A percentile compares a stretch with the other conserved stretches of the same genome.
Conservation (phyloP, 1,140 invertebrate genomes). For the Andrena cerasifolii region DNA sequence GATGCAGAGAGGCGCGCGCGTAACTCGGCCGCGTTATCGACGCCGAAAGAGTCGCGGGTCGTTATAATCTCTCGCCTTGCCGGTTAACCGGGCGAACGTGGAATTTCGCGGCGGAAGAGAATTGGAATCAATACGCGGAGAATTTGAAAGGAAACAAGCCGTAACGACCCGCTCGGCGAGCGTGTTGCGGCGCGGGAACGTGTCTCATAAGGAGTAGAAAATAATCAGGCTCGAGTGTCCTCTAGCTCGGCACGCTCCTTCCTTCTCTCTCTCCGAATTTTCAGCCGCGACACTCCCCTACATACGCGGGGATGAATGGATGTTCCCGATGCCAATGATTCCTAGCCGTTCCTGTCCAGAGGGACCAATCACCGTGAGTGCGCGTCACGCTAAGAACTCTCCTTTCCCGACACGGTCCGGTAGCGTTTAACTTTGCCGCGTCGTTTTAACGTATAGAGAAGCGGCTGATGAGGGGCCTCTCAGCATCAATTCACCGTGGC, state of each 20-base stretch:
- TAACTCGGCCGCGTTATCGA: conserved; percentile 13
- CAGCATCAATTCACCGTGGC: conserved; percentile 68
- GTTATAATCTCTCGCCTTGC: conserved; percentile 1
- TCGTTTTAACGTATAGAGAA: conserved; percentile 60
- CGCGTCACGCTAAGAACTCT: conserved; percentile 34
- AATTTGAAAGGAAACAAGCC: conserved; percentile 15
- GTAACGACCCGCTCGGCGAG: conserved; percentile 21
- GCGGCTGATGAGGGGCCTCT: conserved; percentile 68
- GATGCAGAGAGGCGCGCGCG: conserved; percentile 28
- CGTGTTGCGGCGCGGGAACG: neutral
- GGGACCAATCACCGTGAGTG: conserved; percentile 39
- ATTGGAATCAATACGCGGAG: neutral
- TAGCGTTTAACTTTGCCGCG: conserved; percentile 66
- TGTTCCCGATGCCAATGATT: conserved; percentile 40
- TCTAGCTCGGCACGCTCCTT: neutral
- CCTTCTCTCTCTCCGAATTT: neutral
- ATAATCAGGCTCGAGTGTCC: conserved; percentile 41
- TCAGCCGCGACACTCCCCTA: neutral
- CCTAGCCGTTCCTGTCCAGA: conserved; percentile 20
- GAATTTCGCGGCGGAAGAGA: neutral
- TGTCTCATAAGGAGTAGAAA: conserved; percentile 24
- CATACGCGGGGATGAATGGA: neutral
- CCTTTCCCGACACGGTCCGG: conserved; percentile 64
- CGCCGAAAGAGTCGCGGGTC: neutral
- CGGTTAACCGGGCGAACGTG: neutral